A percentile compares a stretch with the other conserved stretches of the same genome.
Conservation (phyloP, 92 coral and sea anemone species). For the Phymanthus crucifer region DNA sequence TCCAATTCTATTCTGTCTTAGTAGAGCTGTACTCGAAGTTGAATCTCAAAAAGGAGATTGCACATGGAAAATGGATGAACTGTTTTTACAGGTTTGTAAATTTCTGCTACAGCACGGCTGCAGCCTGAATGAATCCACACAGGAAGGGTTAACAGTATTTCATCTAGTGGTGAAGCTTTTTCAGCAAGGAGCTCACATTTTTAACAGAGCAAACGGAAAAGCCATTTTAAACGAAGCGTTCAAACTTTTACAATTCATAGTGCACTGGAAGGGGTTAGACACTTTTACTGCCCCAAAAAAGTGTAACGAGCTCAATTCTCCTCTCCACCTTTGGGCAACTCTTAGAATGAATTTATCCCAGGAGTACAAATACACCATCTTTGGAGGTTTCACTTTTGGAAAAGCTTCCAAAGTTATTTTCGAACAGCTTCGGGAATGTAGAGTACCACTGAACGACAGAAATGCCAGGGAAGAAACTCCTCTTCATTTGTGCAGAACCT, state of each 20-base stretch:
- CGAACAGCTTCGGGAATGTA: background rate
- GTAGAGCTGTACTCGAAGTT: background rate
- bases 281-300: background rate
- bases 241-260: no score
- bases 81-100: background rate
- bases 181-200: background rate
- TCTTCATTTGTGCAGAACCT: background rate
- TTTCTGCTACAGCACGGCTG: background rate
- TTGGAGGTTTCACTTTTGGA: background rate
- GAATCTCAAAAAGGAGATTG: background rate
- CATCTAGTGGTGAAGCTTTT: background rate
- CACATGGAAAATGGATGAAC: background rate
- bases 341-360: background rate
- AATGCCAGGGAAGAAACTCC: background rate
- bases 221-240: background rate
- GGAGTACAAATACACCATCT: background rate
- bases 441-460: background rate
- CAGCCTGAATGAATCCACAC: background rate
- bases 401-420: background rate
- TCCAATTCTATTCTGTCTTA: slow-evolving; percentile 15
- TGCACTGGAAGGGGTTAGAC: no score
- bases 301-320: background rate
- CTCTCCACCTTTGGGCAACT: slow-evolving; percentile 8
- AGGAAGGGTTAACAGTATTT: background rate
- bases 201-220: background rate